Base-by-base conservation (phyloP, 2,113 vertebrate species). In the Gila orcuttii region DNA sequence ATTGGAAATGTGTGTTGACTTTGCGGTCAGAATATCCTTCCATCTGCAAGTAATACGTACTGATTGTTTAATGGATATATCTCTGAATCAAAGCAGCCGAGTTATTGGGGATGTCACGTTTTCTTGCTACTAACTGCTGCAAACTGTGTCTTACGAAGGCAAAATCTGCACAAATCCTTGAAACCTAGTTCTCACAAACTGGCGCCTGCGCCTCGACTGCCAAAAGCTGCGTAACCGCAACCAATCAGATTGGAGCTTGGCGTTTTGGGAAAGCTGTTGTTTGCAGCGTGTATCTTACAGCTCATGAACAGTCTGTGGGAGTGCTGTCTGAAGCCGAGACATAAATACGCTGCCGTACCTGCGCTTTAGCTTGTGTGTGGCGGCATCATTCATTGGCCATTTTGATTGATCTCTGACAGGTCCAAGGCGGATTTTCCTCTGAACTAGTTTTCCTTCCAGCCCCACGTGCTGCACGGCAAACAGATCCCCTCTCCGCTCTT, bases 401-500 rank as follows among this genome's bases (percentile, higher is more conserved):
- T 68, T 81, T 81, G 79, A 64, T 47, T 81, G 79, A 81, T 80
- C 55, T 68, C 25, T 23, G 87, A 79, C 50, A 33, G 79, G 50
- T 60, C 71, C 55, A 55, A 74, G 75, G 64, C 79, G 60, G 79
- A 64, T 81, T 81, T 81, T 81, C 79, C 79, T 81, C n/a, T 81
- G 59, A 66, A 45, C 79, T 47, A 64, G 59, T 81, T 66, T 81
- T 66, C n/a, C 79, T 81, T 28, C 19, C 50, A 33, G 69, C 82
- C 88, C 88, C 88, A 89, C 85, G 50, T 77, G 88, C 85, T 69
- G 71, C 82, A 55, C 55, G 80, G 76, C 84, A 89, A 86, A 89
- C 82, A 66, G 77, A 75, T 82, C 47, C 76, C 80, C 82, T 68
- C 75, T 85, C 74, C 39, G 60, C 19, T 55, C 85, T 89, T 89